Evolutionary conservation across 30 jellyfish, hydroid and myxozoan species (phyloP).

Genomic region (Morbakka virulenta): DNA sequence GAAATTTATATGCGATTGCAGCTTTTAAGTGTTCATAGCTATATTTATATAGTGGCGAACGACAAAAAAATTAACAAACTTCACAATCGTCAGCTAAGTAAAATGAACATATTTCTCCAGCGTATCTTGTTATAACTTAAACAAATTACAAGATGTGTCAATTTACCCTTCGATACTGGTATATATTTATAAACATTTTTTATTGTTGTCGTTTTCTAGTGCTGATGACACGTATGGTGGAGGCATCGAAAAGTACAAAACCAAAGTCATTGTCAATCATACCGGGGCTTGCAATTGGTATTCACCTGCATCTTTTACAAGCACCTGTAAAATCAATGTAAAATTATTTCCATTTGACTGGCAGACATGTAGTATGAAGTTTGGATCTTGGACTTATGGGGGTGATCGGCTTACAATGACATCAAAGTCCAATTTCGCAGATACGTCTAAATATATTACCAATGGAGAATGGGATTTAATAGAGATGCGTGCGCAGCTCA

Average conservation of each 20-base stretch:
- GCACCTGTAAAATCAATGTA: conserved; percentile 80
- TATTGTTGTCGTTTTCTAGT: too few species aligned
- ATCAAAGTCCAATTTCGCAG: conserved; percentile 52
- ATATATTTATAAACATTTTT: too few species aligned
- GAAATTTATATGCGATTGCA: too few species aligned
- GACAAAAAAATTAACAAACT: too few species aligned
- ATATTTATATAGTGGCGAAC: too few species aligned
- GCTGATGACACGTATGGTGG: conserved; percentile 88
- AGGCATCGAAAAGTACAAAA: conserved; percentile 69
- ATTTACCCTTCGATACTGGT: too few species aligned
- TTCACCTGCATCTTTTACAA: conserved; percentile 80
- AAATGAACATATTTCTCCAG: too few species aligned
- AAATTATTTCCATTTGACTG: conserved; percentile 72
- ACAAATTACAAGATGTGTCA: too few species aligned
- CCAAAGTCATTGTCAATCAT: conserved; percentile 54
- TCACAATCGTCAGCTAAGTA: too few species aligned
- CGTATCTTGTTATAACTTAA: too few species aligned
- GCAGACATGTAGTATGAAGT: conserved; percentile 76
- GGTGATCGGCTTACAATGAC: conserved; percentile 82
- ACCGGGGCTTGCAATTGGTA: conserved; percentile 68
- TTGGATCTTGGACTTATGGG: conserved; percentile 89
- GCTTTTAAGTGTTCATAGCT: too few species aligned
- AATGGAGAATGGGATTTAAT: conserved; percentile 81
- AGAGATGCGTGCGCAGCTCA: conserved; percentile 65
- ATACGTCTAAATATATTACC: conserved; percentile 54